Evolutionary conservation across 2,797 vertebrate genomes (phyloP), one percentile per base, ranked within the genome.

Genomic region (Sebastolobus altivelis): DNA sequence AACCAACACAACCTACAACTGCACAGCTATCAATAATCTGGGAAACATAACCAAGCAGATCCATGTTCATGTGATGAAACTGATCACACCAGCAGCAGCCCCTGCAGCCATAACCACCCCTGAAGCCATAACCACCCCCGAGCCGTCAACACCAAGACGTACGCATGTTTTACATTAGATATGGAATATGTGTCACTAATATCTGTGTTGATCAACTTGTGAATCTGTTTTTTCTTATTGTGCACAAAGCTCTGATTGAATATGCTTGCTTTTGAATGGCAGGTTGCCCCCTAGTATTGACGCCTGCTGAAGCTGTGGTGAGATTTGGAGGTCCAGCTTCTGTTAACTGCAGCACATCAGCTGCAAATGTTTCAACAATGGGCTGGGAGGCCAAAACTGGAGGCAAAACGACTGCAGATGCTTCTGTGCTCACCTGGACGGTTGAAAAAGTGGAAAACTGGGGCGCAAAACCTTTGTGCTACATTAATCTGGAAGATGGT

Each of bases 231-330:
- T 16, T 14, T 20, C 35, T 20, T 27, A 52, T 11, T 62, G n/a
- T 65, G n/a, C 22, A 12, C 1, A 8, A 60, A 62, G 25, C 11
- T 31, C 20, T 72, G 8, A 79, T n/a, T 62, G 0, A 65, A 54
- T 56, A 40, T 46, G 1, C 46, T 65, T 85, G 5, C 13, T 67
- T 72, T 65, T 75, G 3, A 72, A 38, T 58, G 16, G 38, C 56
- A 89, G 84, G 0, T 49, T 93, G 79, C 40, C 25, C 74, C 2
- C 0, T 91, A 1, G 77, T 43, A 9, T 0, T 94, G 73, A 89
- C 7, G 0, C 93, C 94, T 37, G 2, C 43, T 56, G 58, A 83
- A 46, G 13, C 82, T 1, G 84, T 91, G 56, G 93, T 93, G 78
- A 68, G 52, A 78, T 92, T 86, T 84, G 90, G 91, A 77, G 81